Base-by-base conservation (phyloP, 2,888 invertebrate genomes). In the Doris montereyensis region DNA sequence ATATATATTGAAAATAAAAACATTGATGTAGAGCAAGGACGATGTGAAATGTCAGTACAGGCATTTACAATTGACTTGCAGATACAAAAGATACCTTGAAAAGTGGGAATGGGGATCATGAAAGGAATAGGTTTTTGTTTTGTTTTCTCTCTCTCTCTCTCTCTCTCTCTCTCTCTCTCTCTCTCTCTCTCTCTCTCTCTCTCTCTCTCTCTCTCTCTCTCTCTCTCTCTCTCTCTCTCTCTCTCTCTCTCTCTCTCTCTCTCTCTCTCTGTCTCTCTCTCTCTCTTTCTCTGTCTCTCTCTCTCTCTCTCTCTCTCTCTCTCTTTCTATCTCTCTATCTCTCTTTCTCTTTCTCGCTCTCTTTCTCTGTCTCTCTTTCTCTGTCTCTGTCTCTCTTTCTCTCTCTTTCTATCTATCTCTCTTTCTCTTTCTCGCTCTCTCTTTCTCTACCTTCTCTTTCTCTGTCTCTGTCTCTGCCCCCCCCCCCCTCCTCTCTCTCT, bases 161-260 rank as follows among this genome's bases (percentile, higher is more conserved):
- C 62, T 75, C 10, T 75, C 34, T 75, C 62, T 75, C 62, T 75
- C 62, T 75, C 4, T 65, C 75, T 75, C 62, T 75, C 75, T 75
- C 32, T 75, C 75, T 75, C 24, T 75, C 62, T 75, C 32, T 75
- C 75, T 75, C 34, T 65, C 32, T 76, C 62, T 65, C 65, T 60
- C 32, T 75, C 34, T 75, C 75, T 75, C 62, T 75, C 75, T 75
- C 34, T 75, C 62, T 75, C 62, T 75, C 75, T 75, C 34, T 76
- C 76, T 76, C 52, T 76, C 35, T 67, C 41, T 67, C 67, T 67
- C 41, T 65, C 67, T 76, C 67, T 76, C 67, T 67, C 67, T 67
- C 67, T 67, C 68, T 76, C 76, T 76, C 76, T 76, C 68, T 76
- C 76, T 76, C 68, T 76, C 76, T 76, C 68, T 76, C 65, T 76